phyloP scores from a whole-genome alignment of 53 echinoderm and acorn worm genomes.

The Crossaster papposus region DNA sequence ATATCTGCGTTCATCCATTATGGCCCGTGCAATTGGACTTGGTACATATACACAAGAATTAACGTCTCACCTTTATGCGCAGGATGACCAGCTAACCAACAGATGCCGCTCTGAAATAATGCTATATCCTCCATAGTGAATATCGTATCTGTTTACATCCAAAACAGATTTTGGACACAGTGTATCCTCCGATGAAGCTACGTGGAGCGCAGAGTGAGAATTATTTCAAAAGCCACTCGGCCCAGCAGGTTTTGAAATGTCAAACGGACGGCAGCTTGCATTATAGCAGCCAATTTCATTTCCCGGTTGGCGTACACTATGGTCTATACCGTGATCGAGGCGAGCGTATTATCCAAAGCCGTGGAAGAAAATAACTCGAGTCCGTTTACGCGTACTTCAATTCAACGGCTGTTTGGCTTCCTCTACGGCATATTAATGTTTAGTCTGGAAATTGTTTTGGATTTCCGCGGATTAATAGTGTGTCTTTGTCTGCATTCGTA shows the following conservation, averaged over 20 bases:
- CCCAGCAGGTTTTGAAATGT: neutral
- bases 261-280: neutral
- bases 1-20: neutral
- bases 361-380: neutral
- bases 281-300: neutral
- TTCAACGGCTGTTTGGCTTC: neutral
- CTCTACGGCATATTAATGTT: neutral
- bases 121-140: conserved; percentile 6
- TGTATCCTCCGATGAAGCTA: neutral
- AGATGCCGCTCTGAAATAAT: neutral
- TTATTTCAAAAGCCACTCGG: neutral
- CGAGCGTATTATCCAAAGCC: neutral
- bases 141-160: neutral
- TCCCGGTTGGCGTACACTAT: neutral
- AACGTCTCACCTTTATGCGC: conserved; percentile 16
- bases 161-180: neutral
- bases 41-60: neutral
- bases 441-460: neutral
- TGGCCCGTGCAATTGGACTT: neutral
- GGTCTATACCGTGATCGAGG: neutral
- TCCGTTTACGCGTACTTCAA: too few species aligned
- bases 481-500: too few species aligned
- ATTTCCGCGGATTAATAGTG: too few species aligned
- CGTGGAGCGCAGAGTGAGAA: neutral
- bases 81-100: neutral